These are phyloP conservation scores for Catajapyx aquilonaris DNA, from an alignment of 1,140 invertebrate genomes.

Conservation along the genomic window DNA sequence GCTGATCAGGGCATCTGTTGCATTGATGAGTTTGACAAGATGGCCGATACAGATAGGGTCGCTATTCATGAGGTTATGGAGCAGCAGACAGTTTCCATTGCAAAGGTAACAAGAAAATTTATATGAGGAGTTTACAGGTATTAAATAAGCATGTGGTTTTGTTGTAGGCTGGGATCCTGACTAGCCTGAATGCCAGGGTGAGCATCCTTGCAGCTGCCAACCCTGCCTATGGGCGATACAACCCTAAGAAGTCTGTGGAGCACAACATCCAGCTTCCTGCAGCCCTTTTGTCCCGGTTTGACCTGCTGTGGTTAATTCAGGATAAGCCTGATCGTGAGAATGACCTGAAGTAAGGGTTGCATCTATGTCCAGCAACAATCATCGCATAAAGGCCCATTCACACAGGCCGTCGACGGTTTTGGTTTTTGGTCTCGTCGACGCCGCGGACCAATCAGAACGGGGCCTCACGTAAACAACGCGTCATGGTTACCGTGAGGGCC, in stretches of 20 bases:
- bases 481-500: too few species aligned
- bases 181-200: slow-evolving; percentile 85
- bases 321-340: slow-evolving; percentile 83
- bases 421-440: too few species aligned
- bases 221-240: slow-evolving; percentile 95
- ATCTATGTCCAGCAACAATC: too few species aligned
- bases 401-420: too few species aligned
- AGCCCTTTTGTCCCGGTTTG: slow-evolving; percentile 93
- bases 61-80: slow-evolving; percentile 99
- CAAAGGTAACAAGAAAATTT: slow-evolving; percentile 42
- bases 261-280: slow-evolving; percentile 97
- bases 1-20: slow-evolving; percentile 96
- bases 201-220: slow-evolving; percentile 97
- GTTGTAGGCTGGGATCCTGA: slow-evolving; percentile 83
- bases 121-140: not conserved
- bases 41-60: slow-evolving; percentile 87
- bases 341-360: slow-evolving; percentile 45
- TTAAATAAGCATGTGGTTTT: not conserved
- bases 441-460: too few species aligned
- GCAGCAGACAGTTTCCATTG: slow-evolving; percentile 98
- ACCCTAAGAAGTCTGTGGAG: slow-evolving; percentile 82
- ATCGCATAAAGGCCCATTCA: too few species aligned
- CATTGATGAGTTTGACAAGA: slow-evolving; percentile 99
- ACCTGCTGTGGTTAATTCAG: slow-evolving; percentile 92
- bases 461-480: too few species aligned